Evolutionary conservation across 2,888 invertebrate species (phyloP).

Genomic region (Argynnis bischoffii): DNA sequence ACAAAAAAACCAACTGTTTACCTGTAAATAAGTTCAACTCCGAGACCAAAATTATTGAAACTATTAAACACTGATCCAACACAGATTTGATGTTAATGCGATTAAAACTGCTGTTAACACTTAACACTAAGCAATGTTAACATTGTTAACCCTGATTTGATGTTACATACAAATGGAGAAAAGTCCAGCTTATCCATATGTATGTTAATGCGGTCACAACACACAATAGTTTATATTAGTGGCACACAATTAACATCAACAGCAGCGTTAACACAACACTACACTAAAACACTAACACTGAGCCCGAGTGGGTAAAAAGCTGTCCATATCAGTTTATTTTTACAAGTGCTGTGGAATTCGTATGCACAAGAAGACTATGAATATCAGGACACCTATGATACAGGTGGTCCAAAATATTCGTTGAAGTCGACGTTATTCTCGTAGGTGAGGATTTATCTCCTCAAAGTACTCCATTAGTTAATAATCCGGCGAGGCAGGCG

Average conservation of each 20-base stretch:
- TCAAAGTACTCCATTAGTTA: slow-evolving; percentile 66
- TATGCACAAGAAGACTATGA: slow-evolving; percentile 6
- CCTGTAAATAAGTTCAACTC: no score
- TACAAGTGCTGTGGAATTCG: neutral
- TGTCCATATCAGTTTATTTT: slow-evolving; percentile 18
- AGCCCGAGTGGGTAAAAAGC: slow-evolving; percentile 22
- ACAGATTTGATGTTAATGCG: no score
- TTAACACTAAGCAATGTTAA: no score
- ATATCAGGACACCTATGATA: slow-evolving; percentile 17
- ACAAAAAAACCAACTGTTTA: no score
- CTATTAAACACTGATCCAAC: no score
- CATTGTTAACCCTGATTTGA: no score
- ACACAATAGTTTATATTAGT: neutral
- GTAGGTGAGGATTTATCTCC: slow-evolving; percentile 57
- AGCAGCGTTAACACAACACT: neutral
- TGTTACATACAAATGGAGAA: no score
- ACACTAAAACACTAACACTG: slow-evolving; percentile 19
- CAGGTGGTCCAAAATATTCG: slow-evolving; percentile 33
- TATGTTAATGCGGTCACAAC: neutral
- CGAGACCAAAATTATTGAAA: no score
- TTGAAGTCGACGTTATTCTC: slow-evolving; percentile 46
- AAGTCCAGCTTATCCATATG: no score
- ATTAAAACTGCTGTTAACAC: no score
- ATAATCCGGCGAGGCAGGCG: slow-evolving; percentile 49
- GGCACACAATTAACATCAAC: neutral